Conservation (phyloP, 2,113 vertebrate species). For the Alexandromys fortis region DNA sequence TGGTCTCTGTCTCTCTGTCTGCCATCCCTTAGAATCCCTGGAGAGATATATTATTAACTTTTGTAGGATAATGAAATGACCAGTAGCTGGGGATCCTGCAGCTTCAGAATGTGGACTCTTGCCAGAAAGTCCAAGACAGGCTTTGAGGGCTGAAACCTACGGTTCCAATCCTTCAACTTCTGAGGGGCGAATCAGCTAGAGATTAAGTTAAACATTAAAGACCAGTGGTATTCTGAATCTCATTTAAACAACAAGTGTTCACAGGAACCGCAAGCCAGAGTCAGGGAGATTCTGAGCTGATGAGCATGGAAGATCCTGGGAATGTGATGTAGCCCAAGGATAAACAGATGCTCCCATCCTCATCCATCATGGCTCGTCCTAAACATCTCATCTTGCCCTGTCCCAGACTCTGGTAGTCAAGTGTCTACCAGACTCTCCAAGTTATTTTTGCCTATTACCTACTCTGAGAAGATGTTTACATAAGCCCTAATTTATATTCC, state of each 20-base stretch:
- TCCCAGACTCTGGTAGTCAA: no score
- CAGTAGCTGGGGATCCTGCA: not conserved
- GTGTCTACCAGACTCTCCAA: not conserved
- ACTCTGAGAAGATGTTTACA: not conserved
- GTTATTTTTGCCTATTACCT: not conserved
- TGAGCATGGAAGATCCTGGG: not conserved
- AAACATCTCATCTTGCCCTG: not conserved
- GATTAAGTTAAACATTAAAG: not conserved
- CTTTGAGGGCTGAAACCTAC: not conserved
- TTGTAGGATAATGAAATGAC: not conserved
- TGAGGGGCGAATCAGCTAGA: not conserved
- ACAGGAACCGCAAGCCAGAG: not conserved
- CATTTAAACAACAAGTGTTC: not conserved
- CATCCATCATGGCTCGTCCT: not conserved
- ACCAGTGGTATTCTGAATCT: not conserved
- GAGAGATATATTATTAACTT: not conserved
- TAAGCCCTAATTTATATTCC: not conserved
- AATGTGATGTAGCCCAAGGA: not conserved
- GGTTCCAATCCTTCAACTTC: not conserved
- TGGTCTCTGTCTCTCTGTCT: not conserved
- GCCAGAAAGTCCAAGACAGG: not conserved
- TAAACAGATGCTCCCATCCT: accelerated
- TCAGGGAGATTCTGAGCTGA: not conserved
- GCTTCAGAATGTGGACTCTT: not conserved
- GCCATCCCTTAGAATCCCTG: not conserved